Base-by-base conservation (phyloP, 1,140 invertebrate species). In the Lepidurus packardi region DNA sequence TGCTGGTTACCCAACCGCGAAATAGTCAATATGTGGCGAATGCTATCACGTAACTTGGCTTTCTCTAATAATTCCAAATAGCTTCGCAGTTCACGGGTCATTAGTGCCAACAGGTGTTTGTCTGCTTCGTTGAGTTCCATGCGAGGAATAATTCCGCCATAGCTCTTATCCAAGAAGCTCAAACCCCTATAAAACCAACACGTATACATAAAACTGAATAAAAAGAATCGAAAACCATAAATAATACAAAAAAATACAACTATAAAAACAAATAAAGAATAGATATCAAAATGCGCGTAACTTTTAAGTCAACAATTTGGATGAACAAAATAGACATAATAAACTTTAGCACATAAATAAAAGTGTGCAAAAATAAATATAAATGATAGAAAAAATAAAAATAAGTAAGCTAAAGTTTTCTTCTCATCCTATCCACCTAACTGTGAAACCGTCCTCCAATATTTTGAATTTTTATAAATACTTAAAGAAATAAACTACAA, bases 1-100 rank as follows among this genome's bases (percentile, higher is more conserved):
- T 95, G 97, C 82, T 96, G 95, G 88, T 99, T 99, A 25, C 97
- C 97, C 81, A 94, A 89, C 24, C 94, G 90, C 0, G 97, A 97
- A 80, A 99, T 93, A 41, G 88, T 88, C 79, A 99, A 86, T 80
- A 99, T 90, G 82, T 92, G 90, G 41, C 91, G 88, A 25, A 99
- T 89, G 0, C 92, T 94, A 83, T 99, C 97, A 45, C 95, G 88
- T 42, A 98, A 86, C 83, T 91, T 92, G 0, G 91, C 91, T 81
- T 91, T 90, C 83, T 98, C 95, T 87, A 99, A 86, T 0, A 92
- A 89, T 11, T 88, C 87, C 1, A 94, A 88, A 83, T 98, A 99
- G 7, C 87, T 88, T 7, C 88, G 87, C 16, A 98, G 83, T 85
- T 98, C 94, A 45, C 91, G 88, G 80, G 94, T 95, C 41, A 98